Evolutionary conservation across 2,888 invertebrate species (phyloP), one percentile per base, ranked within the genome.

Genomic region (Eristalis intricaria): DNA sequence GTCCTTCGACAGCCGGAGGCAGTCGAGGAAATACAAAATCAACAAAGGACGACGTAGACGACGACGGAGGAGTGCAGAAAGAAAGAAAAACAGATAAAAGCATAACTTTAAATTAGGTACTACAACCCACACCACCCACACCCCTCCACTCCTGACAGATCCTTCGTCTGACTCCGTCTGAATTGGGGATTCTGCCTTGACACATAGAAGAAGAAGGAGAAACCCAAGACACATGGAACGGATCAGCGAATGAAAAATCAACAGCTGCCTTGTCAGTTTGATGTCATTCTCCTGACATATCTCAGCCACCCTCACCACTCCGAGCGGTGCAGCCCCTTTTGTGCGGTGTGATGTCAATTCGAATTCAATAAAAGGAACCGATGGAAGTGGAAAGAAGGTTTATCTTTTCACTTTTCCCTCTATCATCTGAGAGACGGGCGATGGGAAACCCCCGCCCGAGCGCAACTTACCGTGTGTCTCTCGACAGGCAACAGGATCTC

Each of bases 61-160:
- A 64, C n/a, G 32, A 32, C 29, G 38, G 22, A 19, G 2, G 7
- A 38, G 19, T 1, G 29, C 0, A 29, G 35, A 65, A 38, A 19
- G 63, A 26, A 56, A 70, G 50, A 22, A 60, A 65, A 69, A 32
- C 65, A 71, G 60, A 86, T 74, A 74, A 78, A 74, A 86, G 74
- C 70, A 74, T 73, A 70, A 78, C 74, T 85, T 82, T 74, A 77
- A 85, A 85, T 85, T 78, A 82, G 85, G 43, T 77, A 82, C 82
- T 81, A 56, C 60, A 26, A 23, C 60, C 2, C 15, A 13, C 60
- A 13, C 13, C 50, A 1, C 23, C 26, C 4, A 23, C 26, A 2
- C 11, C 60, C 13, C 11, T 11, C 10, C 26, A 10, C 2, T 10
- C 26, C 23, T 60, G 2, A 10, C 60, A 23, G 11, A 11, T 60